Evolutionary conservation across 2,797 vertebrate species (phyloP), one percentile per base, ranked within the genome.

Genomic region (Acropternis orthonyx): DNA sequence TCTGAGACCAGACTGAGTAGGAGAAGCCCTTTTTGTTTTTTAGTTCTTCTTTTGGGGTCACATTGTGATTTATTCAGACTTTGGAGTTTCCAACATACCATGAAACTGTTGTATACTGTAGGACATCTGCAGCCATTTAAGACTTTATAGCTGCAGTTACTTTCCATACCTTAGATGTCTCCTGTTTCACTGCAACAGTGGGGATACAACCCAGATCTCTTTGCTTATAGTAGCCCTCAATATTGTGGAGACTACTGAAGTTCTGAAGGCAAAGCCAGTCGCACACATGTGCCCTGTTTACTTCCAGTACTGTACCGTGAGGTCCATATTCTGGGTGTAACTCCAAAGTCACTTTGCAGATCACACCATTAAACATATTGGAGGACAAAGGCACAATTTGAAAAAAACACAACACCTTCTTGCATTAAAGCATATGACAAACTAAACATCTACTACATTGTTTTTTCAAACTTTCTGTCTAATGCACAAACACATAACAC

Each of bases 51-150:
- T 30, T 3, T 11, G 17, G 21, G 12, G 17, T 59, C 71, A 77
- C 10, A 12, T 8, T 0, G 0, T 2, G 1, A 76, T 79, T 92
- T 76, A 34, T 63, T 76, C 24, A 14, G n/a, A 68, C 9, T 41
- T 77, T 86, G 69, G 20, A 22, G 66, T 86, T 73, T 79, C 44
- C 32, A 56, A 1, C 7, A 2, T 26, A 18, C 23, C 12, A 39
- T 12, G 43, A 63, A 56, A 39, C 19, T 54, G 10, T 12, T 73
- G 32, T 15, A 19, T 63, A 34, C 10, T 49, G 37, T 66, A 46
- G 51, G 55, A 62, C 41, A 49, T 49, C 80, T 93, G 80, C 23
- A 82, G 52, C 21, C 74, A 54, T 37, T 86, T 76, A 59, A 63
- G 44, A 28, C 19, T 84, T 89, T 63, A 93, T 4, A 72, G 61